These are phyloP conservation scores for Pseudomyrmex dendroicus DNA, from an alignment of 1,140 invertebrate genomes.

Conservation along the genomic window DNA sequence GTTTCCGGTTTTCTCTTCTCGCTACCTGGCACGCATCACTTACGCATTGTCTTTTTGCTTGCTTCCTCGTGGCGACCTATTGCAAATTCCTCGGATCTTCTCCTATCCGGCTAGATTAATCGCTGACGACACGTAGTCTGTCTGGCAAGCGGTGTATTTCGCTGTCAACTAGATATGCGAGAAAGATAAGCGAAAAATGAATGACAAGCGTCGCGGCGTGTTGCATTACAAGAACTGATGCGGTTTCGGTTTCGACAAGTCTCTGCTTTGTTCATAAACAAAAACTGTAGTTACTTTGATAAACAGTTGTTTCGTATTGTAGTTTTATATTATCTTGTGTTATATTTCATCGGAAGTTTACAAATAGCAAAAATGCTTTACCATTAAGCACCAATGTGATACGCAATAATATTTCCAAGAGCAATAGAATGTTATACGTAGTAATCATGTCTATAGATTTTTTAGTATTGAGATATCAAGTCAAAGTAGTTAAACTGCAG, in stretches of 20 bases:
- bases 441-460: background rate
- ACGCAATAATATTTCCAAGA: slow-evolving; percentile 65
- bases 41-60: slow-evolving; percentile 24
- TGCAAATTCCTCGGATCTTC: slow-evolving; percentile 8
- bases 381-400: slow-evolving; percentile 52
- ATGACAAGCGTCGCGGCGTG: slow-evolving; percentile 24
- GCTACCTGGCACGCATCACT: slow-evolving; percentile 7
- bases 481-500: slow-evolving; percentile 68
- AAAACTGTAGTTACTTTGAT: background rate
- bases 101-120: slow-evolving; percentile 8
- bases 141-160: slow-evolving; percentile 30
- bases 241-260: slow-evolving; percentile 37
- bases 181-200: slow-evolving; percentile 41
- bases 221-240: slow-evolving; percentile 52
- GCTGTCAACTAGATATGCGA: slow-evolving; percentile 16
- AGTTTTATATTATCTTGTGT: too few species aligned
- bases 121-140: slow-evolving; percentile 33
- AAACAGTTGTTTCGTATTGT: background rate
- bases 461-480: slow-evolving; percentile 65
- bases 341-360: slow-evolving; percentile 60
- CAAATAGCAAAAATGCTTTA: slow-evolving; percentile 52
- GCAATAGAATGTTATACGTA: slow-evolving; percentile 36
- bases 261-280: slow-evolving; percentile 18
- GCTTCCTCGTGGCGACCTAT: background rate
- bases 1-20: slow-evolving; percentile 68